Base-by-base conservation (phyloP, 2,888 invertebrate species). In the Temnothorax ravouxi region DNA sequence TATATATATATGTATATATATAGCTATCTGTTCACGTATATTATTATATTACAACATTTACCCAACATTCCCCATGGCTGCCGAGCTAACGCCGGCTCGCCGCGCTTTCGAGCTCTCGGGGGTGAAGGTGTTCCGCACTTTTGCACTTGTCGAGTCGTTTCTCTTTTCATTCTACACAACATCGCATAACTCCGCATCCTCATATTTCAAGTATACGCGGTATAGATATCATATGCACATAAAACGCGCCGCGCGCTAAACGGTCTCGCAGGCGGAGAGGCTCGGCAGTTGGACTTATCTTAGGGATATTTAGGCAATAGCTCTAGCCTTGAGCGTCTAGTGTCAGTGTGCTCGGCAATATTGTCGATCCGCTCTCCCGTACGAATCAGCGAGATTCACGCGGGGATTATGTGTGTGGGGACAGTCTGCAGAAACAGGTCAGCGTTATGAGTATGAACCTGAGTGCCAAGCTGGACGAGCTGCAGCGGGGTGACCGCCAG, bases 371-470 rank as follows among this genome's bases (percentile, higher is more conserved):
- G 54, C 64, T 88, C 77, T 76, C 47, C 79, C 85, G 84, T 84
- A 88, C 86, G 88, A 90, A 90, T 87, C 89, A 90, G 89, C 87
- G 88, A 77, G 88, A 90, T 89, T 90, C 86, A 90, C 90, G 89
- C 86, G 84, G 52, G 88, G 86, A 59, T 71, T 72, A 83, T 90
- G 85, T 90, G 89, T 90, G 89, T 90, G 88, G 90, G 90, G 86
- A 69, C 88, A 98, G 98, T 97, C 98, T 98, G 96, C 98, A 98
- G 97, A 98, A 98, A 97, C 98, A 98, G 97, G 98, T 98, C 97
- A 97, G 98, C 97, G 98, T 98, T 96, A 98, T 98, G 98, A 98
- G 98, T 96, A 98, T 98, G 97, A 98, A 98, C 97, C 97, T 98
- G 96, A 97, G 97, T 96, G 97, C 98, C 95, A 98, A 98, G 96